Evolutionary conservation across 2,888 invertebrate species (phyloP), one percentile per base, ranked within the genome.

Genomic region (Hylaea fasciaria): DNA sequence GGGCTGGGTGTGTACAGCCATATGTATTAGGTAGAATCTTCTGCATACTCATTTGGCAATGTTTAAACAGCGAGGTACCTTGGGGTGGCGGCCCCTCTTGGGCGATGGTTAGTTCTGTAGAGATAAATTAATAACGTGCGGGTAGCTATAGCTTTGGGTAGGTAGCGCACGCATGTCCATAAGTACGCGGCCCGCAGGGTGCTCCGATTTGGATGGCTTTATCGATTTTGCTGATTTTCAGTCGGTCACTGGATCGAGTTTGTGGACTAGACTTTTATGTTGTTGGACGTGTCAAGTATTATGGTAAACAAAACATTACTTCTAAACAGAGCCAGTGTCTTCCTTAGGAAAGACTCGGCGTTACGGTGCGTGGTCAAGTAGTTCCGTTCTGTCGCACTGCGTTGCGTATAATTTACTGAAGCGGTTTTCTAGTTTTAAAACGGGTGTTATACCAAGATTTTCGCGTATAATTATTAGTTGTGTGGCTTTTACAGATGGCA

Each of bases 31-130:
- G 83, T 78, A 84, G 82, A 87, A 85, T 87, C 86, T 87, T 87
- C 86, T 89, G 91, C 91, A 91, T 89, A 90, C 91, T 89, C 91
- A 87, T 90, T 92, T 90, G 83, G 91, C 86, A 87, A 88, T 90
- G 90, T 91, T 91, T 90, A 89, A 91, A 89, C 89, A 86, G 82
- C 68, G 76, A 76, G 76, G 81, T 68, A 68, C 65, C 55, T 55
- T 46, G 57, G 66, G 69, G 68, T 62, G 80, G 77, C 76, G 73
- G 77, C 74, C 66, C 79, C 76, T 56, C 56, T 53, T 71, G 80
- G 82, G 86, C 81, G 81, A 83, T 85, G 90, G 89, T 91, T 91
- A 92, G 91, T 91, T 91, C 90, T 82, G 80, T 87, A 88, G 88
- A 90, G 89, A 91, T 92, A 92, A 91, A 92, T 92, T 91, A 92